phyloP scores from a whole-genome alignment of 2,113 vertebrate genomes.

The Bubo bubo region DNA sequence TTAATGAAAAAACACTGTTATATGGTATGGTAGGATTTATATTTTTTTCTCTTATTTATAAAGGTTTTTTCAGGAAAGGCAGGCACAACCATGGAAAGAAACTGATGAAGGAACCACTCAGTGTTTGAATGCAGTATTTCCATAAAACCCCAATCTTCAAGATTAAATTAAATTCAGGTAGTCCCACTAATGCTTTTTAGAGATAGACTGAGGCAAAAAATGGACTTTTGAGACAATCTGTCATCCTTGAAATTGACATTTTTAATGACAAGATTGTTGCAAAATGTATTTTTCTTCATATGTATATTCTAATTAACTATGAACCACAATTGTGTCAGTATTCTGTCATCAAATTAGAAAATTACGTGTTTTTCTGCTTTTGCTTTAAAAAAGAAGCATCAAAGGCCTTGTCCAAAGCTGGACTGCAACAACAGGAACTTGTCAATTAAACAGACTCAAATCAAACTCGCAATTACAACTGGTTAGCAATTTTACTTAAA shows the following conservation, averaged over 20 bases:
- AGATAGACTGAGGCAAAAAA: neutral
- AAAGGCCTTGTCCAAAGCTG: neutral
- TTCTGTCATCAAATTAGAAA: neutral
- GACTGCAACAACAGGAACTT: neutral
- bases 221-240: neutral
- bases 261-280: neutral
- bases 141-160: neutral
- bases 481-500: neutral
- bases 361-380: neutral
- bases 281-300: neutral
- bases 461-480: neutral
- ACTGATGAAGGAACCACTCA: neutral
- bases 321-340: neutral
- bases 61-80: neutral
- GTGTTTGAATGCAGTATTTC: neutral
- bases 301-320: neutral
- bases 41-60: neutral
- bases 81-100: neutral
- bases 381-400: neutral
- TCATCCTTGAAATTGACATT: neutral
- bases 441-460: neutral
- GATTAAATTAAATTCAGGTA: neutral
- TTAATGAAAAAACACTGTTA: neutral
- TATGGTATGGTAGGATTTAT: neutral
- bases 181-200: neutral